These are phyloP conservation scores for Acomys russatus DNA, from an alignment of 2,797 vertebrate genomes.

Conservation along the genomic window DNA sequence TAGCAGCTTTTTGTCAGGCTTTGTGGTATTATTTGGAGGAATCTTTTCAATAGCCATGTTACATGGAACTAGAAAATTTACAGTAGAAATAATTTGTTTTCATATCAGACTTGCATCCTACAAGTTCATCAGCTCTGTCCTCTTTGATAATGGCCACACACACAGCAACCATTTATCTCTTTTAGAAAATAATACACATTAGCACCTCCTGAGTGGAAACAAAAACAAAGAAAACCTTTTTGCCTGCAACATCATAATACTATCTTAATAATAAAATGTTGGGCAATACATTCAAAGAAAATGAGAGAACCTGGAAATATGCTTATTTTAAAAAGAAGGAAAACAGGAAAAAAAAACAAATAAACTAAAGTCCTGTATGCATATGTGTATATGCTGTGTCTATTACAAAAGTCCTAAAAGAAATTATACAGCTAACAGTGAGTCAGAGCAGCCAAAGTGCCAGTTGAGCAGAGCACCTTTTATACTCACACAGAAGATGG, in stretches of 20 bases:
- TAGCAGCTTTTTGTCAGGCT: constrained; percentile 98
- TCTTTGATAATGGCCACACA: constrained; percentile 90
- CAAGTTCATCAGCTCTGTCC: constrained; percentile 86
- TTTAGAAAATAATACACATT: constrained; percentile 89
- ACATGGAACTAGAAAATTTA: constrained; percentile 94
- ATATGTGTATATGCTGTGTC: constrained; percentile 68
- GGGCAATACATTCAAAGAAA: constrained; percentile 88
- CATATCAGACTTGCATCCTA: constrained; percentile 94
- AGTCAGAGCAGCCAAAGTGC: constrained; percentile 57
- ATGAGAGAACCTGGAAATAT: constrained; percentile 81
- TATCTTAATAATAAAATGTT: constrained; percentile 88
- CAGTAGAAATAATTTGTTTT: constrained; percentile 95
- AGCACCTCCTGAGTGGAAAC: constrained; percentile 85
- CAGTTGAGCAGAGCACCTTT: constrained; percentile 48
- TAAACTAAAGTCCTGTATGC: constrained; percentile 61
- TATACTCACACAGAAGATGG: constrained; percentile 34
- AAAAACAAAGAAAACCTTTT: constrained; percentile 72
- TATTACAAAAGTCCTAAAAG: constrained; percentile 74
- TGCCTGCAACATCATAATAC: constrained; percentile 85
- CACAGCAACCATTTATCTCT: constrained; percentile 92
- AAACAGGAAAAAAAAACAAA: background rate
- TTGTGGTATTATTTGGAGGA: constrained; percentile 96
- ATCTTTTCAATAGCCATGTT: constrained; percentile 99
- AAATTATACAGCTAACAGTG: constrained; percentile 49
- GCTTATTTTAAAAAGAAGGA: constrained; percentile 68